Percentiles rank a stretch among this genome's conserved stretches.
Evolutionary conservation across 2,888 invertebrate genomes (phyloP).

Genomic region (Pheosia gnoma): DNA sequence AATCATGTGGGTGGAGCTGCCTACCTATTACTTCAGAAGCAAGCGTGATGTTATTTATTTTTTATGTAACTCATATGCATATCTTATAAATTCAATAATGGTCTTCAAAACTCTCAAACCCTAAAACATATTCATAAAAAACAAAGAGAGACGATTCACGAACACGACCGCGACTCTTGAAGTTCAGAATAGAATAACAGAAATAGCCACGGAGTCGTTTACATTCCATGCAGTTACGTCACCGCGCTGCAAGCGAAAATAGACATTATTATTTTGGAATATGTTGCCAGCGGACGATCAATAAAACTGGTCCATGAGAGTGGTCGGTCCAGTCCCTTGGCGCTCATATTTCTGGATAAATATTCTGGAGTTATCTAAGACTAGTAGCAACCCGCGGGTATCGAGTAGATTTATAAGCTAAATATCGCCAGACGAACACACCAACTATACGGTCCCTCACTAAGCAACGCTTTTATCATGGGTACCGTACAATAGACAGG

Average conservation of each 20-base stretch:
- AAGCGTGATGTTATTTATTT: too few species aligned
- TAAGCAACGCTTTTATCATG: too few species aligned
- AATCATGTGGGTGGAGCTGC: too few species aligned
- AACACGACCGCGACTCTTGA: slow-evolving; percentile 45
- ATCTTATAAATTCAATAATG: too few species aligned
- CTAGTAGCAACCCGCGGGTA: not conserved
- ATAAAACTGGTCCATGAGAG: slow-evolving; percentile 57
- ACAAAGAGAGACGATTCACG: slow-evolving; percentile 28
- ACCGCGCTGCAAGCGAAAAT: slow-evolving; percentile 60
- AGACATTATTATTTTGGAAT: slow-evolving; percentile 73
- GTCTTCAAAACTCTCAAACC: not conserved
- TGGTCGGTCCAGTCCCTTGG: slow-evolving; percentile 10
- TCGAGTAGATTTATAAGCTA: too few species aligned
- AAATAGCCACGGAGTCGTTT: slow-evolving; percentile 65
- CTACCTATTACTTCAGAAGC: too few species aligned
- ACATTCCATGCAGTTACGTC: slow-evolving; percentile 72
- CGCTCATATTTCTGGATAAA: slow-evolving; percentile 7
- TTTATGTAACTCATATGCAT: too few species aligned
- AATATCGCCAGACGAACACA: too few species aligned
- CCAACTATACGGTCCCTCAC: too few species aligned
- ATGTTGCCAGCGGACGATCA: slow-evolving; percentile 73
- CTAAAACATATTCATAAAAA: slow-evolving; percentile 18
- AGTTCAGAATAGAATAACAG: slow-evolving; percentile 54
- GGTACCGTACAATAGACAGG: too few species aligned
- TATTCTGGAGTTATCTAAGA: slow-evolving; percentile 5